Evolutionary conservation across 2,888 invertebrate species (phyloP).

Genomic region (Oligia fasciuncula): DNA sequence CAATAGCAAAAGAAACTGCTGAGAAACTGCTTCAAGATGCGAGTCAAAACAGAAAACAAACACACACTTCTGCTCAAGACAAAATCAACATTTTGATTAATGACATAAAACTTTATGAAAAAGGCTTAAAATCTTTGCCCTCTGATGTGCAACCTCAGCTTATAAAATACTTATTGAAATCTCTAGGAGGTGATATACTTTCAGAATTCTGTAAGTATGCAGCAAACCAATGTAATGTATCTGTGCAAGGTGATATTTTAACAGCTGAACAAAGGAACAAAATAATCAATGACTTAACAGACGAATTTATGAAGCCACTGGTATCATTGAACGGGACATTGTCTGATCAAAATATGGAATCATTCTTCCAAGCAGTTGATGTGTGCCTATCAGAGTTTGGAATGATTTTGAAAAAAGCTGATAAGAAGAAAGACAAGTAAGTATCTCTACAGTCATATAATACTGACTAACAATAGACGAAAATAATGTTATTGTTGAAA

Average conservation of each 20-base stretch:
- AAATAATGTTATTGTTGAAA: not conserved
- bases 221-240: constrained; percentile 93
- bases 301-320: constrained; percentile 92
- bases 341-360: constrained; percentile 93
- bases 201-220: constrained; percentile 94
- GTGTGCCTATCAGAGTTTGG: constrained; percentile 92
- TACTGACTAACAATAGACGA: not conserved
- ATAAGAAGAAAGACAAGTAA: constrained; percentile 95
- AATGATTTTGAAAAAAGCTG: constrained; percentile 96
- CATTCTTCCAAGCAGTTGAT: constrained; percentile 94
- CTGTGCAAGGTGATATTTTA: constrained; percentile 90
- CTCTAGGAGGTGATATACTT: constrained; percentile 95
- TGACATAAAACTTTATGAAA: constrained; percentile 94
- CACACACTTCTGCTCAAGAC: constrained; percentile 95
- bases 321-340: constrained; percentile 92
- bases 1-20: constrained; percentile 93
- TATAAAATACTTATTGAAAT: constrained; percentile 95
- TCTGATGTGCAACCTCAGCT: constrained; percentile 92
- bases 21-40: constrained; percentile 93
- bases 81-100: constrained; percentile 94
- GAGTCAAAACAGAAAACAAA: constrained; percentile 93
- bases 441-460: constrained; percentile 62
- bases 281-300: constrained; percentile 92
- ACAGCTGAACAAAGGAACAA: constrained; percentile 92
- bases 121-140: constrained; percentile 92